Evolutionary conservation across 2,113 vertebrate species (phyloP).

Genomic region (Bambusicola thoracicus): DNA sequence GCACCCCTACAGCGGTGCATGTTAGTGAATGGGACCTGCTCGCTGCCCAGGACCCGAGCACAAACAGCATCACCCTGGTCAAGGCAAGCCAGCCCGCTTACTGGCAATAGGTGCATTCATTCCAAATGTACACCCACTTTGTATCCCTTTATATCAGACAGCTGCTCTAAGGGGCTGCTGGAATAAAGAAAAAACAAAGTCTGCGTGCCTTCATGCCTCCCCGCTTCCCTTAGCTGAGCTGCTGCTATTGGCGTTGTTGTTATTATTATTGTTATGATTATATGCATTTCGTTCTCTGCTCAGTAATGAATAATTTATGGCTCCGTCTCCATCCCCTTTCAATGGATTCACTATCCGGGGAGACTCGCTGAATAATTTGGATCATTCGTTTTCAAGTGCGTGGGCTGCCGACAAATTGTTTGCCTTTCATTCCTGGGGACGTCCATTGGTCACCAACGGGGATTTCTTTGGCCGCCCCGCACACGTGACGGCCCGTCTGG

Average conservation of each 20-base stretch:
- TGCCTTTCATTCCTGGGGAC: conserved; percentile 47
- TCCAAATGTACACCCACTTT: neutral
- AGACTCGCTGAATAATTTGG: conserved; percentile 66
- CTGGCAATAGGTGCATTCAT: neutral
- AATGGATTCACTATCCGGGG: conserved; percentile 64
- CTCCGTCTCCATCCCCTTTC: conserved; percentile 32
- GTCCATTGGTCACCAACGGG: conserved; percentile 48
- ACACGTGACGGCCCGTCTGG: conserved; percentile 49
- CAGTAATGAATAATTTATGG: conserved; percentile 68
- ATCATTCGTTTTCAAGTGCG: conserved; percentile 57
- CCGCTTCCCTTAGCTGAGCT: neutral
- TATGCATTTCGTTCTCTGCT: conserved; percentile 42
- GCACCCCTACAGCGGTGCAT: neutral
- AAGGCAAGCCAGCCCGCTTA: neutral
- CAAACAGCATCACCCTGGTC: neutral
- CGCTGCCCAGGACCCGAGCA: neutral
- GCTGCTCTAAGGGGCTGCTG: neutral
- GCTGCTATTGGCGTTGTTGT: conserved; percentile 26
- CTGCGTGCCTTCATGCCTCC: neutral
- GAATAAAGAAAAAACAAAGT: neutral
- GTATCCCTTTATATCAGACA: neutral
- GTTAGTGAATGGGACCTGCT: neutral
- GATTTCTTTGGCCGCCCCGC: conserved; percentile 6
- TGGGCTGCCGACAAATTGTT: conserved; percentile 58
- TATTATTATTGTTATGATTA: conserved; percentile 65